phyloP scores from a whole-genome alignment of 2,797 vertebrate species.

The Clarias laeviceps region DNA sequence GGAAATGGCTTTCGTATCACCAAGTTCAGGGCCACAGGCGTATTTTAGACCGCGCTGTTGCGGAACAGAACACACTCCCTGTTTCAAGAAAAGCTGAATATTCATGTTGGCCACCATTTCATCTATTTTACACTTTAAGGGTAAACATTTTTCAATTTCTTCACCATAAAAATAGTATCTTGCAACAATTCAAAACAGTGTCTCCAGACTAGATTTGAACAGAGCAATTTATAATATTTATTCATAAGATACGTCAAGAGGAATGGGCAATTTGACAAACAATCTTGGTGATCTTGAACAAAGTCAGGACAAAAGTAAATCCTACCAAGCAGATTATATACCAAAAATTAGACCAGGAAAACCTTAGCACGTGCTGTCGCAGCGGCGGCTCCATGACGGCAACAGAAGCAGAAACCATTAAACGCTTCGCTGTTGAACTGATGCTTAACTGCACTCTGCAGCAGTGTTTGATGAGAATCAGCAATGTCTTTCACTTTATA shows the following conservation, averaged over 20 bases:
- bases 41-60: slow-evolving; percentile 65
- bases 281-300: background rate
- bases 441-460: background rate
- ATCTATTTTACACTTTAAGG: background rate
- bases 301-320: background rate
- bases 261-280: slow-evolving; percentile 6
- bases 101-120: slow-evolving; percentile 44
- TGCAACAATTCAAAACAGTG: background rate
- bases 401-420: background rate
- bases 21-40: slow-evolving; percentile 59
- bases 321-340: background rate
- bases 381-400: background rate
- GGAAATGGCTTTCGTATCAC: slow-evolving; percentile 49
- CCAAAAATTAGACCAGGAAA: background rate
- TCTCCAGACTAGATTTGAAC: background rate
- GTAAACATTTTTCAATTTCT: background rate
- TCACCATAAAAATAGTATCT: background rate
- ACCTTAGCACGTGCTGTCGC: background rate
- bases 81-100: slow-evolving; percentile 71
- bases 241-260: background rate
- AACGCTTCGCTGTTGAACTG: background rate
- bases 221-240: background rate
- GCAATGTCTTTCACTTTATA: background rate
- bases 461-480: background rate
- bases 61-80: slow-evolving; percentile 51